Evolutionary conservation across 2,797 vertebrate species (phyloP), one percentile per base, ranked within the genome.

Genomic region (Florisuga fusca): DNA sequence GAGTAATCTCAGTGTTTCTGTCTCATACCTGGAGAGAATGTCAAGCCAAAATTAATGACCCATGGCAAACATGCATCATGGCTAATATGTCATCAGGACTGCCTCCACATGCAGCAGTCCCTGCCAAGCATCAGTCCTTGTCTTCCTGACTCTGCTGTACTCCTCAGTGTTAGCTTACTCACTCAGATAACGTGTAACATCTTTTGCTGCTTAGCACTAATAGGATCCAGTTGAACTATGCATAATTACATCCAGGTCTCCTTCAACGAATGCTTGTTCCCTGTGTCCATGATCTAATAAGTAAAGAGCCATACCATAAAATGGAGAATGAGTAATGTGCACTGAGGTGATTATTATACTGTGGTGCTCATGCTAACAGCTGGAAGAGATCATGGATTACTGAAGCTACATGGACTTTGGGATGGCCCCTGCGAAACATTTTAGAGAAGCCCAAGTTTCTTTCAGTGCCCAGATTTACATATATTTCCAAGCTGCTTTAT

Each of bases 331-430:
- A 88, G 22, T 34, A 95, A 95, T 63, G 53, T 64, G 91, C 66
- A 92, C 31, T 3, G 94, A 96, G 95, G 95, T 97, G 95, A 89
- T 93, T 95, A 90, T 92, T 77, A 41, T 73, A 64, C 80, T 22
- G 34, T 61, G 57, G 54, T 31, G 67, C 75, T 95, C 87, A 68
- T 88, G 81, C 84, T 84, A 97, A 95, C 93, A 97, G 97, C 92
- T 97, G 96, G 95, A 97, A 97, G 48, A 96, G 79, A 97, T 97
- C 90, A 94, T 21, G 76, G 90, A 94, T 91, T 95, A 92, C 62
- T 75, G 58, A 87, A 87, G 59, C 31, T 94, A 93, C 89, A 91
- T n/a, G 73, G 92, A 94, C 81, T 97, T 88, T 74, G 74, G 91
- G 85, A 95, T 89, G 94, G 87, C 55, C 84, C 72, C 84, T 84